Evolutionary conservation across 1,140 invertebrate genomes (phyloP), one percentile per base, ranked within the genome.

Genomic region (Drosophila pandora): DNA sequence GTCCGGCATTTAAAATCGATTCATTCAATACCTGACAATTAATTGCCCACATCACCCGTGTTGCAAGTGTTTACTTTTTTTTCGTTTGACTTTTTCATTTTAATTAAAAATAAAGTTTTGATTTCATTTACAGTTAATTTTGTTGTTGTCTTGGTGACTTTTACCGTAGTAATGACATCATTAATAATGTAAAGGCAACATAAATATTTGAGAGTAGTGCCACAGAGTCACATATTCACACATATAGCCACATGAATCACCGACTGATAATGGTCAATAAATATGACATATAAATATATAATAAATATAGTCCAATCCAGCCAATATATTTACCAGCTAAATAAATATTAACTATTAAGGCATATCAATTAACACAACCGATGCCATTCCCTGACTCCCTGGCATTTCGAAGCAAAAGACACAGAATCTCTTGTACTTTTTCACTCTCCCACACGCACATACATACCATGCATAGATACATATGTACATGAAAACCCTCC

Each of bases 81-180:
- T 75, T 53, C 6, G 39, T 52, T 49, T 12, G 23, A 43, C 63
- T 47, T 61, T 79, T 61, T 45, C 63, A 64, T 60, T 68, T 59
- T 62, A 50, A 79, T 76, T 65, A 63, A 10, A 57, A 69, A 67
- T 43, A 43, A 49, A 55, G 49, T 58, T 84, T 62, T 75, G 72
- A 61, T 80, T 84, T 84, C 17, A 73, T 73, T 69, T 41, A 39
- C 73, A 45, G 58, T 77, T 81, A 37, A 80, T 63, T 76, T 64
- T 58, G 55, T 54, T 80, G 48, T 56, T 82, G 69, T 75, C 75
- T 78, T 87, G 69, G 87, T 85, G 74, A 78, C 78, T 85, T 75
- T 82, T 64, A 49, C 61, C 68, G 34, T 67, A 65, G 68, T 73
- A 87, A 76, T 82, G 65, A 68, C 69, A 87, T 78, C 61, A 78